Base-by-base conservation (phyloP, 2,888 invertebrate species). In the Muscina levida region DNA sequence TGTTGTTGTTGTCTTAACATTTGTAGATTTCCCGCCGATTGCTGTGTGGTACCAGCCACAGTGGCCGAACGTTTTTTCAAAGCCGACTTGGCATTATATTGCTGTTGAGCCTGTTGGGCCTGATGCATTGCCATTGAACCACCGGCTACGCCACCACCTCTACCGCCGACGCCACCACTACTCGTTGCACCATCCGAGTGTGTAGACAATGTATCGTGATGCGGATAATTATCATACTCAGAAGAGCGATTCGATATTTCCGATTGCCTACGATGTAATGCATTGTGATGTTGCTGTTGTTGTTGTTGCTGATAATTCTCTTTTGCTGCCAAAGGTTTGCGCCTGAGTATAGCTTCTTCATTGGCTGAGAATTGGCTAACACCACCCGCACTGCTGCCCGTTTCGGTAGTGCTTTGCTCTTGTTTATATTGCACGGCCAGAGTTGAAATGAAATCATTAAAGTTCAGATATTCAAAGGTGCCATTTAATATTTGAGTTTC, bases 401-500 rank as follows among this genome's bases (percentile, higher is more conserved):
- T 17, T 19, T 19, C 37, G 5, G 22, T 15, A 1, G 42, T 62
- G n/a, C n/a, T n/a, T 15, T 80, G 86, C 57, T 88, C 88, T 6
- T 87, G 85, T 39, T 88, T 88, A 67, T 88, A 88, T 70, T 88
- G 88, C 57, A 85, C 83, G 0, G 88, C 85, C 75, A 89, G 39
- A 71, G 85, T 87, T 19, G 85, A 82, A 66, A 88, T 86, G 71
- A 88, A 86, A 73, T 89, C 89, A 66, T 88, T 88, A 57, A 88
- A 82, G 44, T 88, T 88, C 82, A 88, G 77, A 48, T 87, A 87
- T 59, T 90, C 89, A 80, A 87, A 87, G 67, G 87, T 89, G 19
- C 89, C 89, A 77, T 88, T 88, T n/a, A 90, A 83, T 11, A 90
- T 88, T 77, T 89, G 87, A 0, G 88, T 82, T 82, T 90, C 90